phyloP scores from a whole-genome alignment of 1,140 invertebrate genomes.

The Mya arenaria region DNA sequence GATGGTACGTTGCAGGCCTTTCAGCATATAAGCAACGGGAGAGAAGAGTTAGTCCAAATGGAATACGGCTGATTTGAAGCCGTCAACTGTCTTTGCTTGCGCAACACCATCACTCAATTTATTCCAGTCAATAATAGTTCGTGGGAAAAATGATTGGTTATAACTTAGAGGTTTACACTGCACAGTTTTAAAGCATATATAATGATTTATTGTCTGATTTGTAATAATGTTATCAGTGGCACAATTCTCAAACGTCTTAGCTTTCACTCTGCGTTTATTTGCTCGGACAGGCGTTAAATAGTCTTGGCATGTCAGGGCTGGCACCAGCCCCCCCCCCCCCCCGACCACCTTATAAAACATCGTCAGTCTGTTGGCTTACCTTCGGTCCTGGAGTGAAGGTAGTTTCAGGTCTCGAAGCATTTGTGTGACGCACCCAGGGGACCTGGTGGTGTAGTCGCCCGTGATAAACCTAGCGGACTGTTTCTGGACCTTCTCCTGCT shows the following conservation, averaged over 20 bases:
- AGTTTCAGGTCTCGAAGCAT: not conserved
- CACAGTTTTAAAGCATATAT: too few relatives aligned
- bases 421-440: not conserved
- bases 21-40: too few relatives aligned
- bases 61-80: too few relatives aligned
- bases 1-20: too few relatives aligned
- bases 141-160: too few relatives aligned
- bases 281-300: conserved; percentile 4
- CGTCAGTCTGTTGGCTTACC: not conserved
- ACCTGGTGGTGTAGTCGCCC: not conserved
- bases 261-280: conserved; percentile 20
- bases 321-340: conserved; percentile 6
- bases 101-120: too few relatives aligned
- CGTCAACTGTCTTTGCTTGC: too few relatives aligned
- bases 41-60: too few relatives aligned
- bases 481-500: not conserved
- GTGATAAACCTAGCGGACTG: conserved; percentile 20
- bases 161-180: too few relatives aligned
- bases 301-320: conserved; percentile 11
- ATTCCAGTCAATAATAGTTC: too few relatives aligned
- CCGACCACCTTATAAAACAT: not conserved
- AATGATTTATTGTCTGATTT: too few relatives aligned
- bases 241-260: conserved; percentile 11
- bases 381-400: conserved; percentile 2
- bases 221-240: too few relatives aligned